A percentile compares a stretch with the other conserved stretches of the same genome.
phyloP scores from a whole-genome alignment of 2,888 invertebrate genomes.

The Dendrolimus pini region DNA sequence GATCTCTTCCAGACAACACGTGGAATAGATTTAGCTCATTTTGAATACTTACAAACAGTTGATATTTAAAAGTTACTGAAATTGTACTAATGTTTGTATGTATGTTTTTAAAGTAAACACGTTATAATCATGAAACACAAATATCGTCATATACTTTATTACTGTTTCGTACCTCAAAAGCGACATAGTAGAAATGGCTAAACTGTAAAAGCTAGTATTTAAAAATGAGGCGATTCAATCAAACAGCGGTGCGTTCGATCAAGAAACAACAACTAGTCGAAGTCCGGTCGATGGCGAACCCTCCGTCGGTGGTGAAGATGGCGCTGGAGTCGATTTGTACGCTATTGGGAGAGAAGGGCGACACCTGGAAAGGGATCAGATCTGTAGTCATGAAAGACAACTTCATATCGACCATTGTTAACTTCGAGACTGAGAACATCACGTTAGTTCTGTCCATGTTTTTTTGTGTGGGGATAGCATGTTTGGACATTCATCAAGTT shows the following conservation, averaged over 20 bases:
- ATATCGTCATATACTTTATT: too few relatives aligned
- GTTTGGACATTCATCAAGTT: background rate
- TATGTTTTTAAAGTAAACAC: too few relatives aligned
- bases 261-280: conserved; percentile 97
- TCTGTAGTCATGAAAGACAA: conserved; percentile 95
- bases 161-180: too few relatives aligned
- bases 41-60: too few relatives aligned
- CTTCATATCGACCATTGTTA: conserved; percentile 95
- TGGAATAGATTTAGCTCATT: too few relatives aligned
- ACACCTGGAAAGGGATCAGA: conserved; percentile 96
- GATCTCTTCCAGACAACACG: too few relatives aligned
- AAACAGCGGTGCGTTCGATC: conserved; percentile 93
- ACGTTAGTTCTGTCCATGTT: conserved; percentile 88
- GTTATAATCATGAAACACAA: too few relatives aligned
- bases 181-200: too few relatives aligned
- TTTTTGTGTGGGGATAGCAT: conserved; percentile 6
- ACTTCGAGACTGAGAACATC: conserved; percentile 95
- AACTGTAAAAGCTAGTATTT: conserved; percentile 27
- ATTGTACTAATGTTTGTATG: too few relatives aligned
- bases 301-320: conserved; percentile 93
- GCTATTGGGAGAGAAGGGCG: conserved; percentile 91
- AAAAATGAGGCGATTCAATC: conserved; percentile 32
- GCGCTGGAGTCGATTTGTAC: conserved; percentile 96
- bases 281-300: conserved; percentile 95
- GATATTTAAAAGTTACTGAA: too few relatives aligned